Base-by-base conservation (phyloP, 92 coral and sea anemone genomes). In the Scolanthus callimorphus region DNA sequence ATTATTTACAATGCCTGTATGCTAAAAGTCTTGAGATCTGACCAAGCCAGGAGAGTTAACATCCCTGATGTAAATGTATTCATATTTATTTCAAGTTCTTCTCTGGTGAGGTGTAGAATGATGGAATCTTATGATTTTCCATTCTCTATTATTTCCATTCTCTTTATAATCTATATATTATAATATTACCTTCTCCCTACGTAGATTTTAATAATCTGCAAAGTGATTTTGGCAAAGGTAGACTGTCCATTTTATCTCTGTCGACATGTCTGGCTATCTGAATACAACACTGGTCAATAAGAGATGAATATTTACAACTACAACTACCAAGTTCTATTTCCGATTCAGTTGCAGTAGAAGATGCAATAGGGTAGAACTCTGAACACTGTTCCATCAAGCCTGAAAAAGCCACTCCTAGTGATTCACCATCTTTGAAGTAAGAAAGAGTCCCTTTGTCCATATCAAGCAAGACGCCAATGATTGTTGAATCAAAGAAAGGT, bases 281-380 rank as follows among this genome's bases (percentile, higher is more conserved):
- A 69, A 77, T 85, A 48, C 88, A 64, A 26, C 98, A 92, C 60
- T 80, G 88, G 27, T 88, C 95, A 72, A 86, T 95, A 29, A 92
- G 62, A 8, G 91, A 78, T 59, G 76, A 55, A 53, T 90, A 85
- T 49, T 88, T 59, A 56, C 90, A 89, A 45, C 84, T 71, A 15
- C 98, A 59, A 34, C 56, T 76, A 59, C 82, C 77, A 38, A 92
- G 69, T 60, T 88, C 90, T 39, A 92, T 85, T 57, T 85, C 91
- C 1, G 98, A 82, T 25, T 78, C 82, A 31, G 96, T 86, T 20
- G 96, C 95, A 25, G 98, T 92, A 8, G 98, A 92, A 20, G 98
- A 92, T 23, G 73, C 79, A 34, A 85, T 88, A 27, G 98, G 98
- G 59, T 83, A 92, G 1, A 92, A 85, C 51, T 80, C 87, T 2